Evolutionary conservation across 2,888 invertebrate species (phyloP), one percentile per base, ranked within the genome.

Genomic region (Chaetogeoica ovagalla): DNA sequence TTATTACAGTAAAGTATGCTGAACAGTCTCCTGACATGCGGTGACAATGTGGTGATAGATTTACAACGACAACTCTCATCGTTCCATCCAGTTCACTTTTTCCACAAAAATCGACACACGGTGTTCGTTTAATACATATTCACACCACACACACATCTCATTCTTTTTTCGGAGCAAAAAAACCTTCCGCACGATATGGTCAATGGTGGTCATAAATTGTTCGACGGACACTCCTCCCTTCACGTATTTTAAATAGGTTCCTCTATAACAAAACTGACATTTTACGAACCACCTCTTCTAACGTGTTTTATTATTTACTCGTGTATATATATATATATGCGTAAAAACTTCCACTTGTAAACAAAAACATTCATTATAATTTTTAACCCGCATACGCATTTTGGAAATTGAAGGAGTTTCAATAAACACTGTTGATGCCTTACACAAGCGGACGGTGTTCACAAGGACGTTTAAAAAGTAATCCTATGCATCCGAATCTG

Each of bases 371-470:
- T 71, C 63, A 79, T 71, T 79, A 71, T 71, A 70, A 79, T 79
- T 71, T 69, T 79, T 57, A 65, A 70, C 23, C 21, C 19, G 23
- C 43, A 11, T n/a, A n/a, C 63, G 57, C 43, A 63, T 71, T 79
- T 63, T 63, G 55, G 55, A 71, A 79, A 79, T 79, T 79, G 70
- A 71, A 79, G 71, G 63, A 79, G 57, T 71, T 79, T 71, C 70
- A 57, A 79, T 70, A 79, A 71, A 65, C 70, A 39, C 62, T 19
- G 7, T 66, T 17, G 15, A 21, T 59, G 13, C 23, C 37, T 71
- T n/a, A n/a, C n/a, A 59, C 30, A n/a, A 15, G 19, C 43, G 43
- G 21, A 23, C n/a, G 43, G 5, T 30, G 48, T 68, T 59, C 59
- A 66, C 57, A 4, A 23, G 43, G 30, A 30, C 30, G 48, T 48